phyloP scores from a whole-genome alignment of 1,140 invertebrate genomes.

The Brachionus rotundiformis region DNA sequence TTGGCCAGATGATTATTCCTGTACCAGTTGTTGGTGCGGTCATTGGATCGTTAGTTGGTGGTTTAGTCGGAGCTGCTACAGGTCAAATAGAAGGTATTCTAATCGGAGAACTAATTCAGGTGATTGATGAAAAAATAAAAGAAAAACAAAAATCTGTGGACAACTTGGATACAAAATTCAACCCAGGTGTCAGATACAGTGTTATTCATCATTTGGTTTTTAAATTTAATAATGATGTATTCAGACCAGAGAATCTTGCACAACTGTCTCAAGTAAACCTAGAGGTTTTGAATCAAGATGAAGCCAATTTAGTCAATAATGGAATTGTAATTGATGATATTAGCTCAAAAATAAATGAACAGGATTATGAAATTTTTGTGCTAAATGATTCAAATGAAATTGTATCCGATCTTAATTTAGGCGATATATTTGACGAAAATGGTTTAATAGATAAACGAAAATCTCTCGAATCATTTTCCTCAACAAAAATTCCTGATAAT shows the following conservation, averaged over 20 bases:
- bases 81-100: constrained; percentile 31
- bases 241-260: constrained; percentile 9
- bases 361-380: constrained; percentile 39
- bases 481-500: background rate
- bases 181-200: background rate
- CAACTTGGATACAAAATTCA: background rate
- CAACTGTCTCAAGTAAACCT: background rate
- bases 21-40: constrained; percentile 32
- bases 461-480: constrained; percentile 9
- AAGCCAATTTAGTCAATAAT: background rate
- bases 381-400: constrained; percentile 38
- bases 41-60: background rate
- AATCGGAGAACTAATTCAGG: constrained; percentile 16
- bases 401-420: background rate
- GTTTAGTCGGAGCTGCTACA: constrained; percentile 1
- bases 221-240: constrained; percentile 27
- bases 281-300: background rate
- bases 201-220: constrained; percentile 35
- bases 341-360: background rate
- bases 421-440: constrained; percentile 19
- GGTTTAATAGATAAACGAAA: constrained; percentile 26
- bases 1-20: constrained; percentile 30
- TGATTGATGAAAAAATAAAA: constrained; percentile 25
- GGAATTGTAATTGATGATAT: background rate
- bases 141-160: background rate